phyloP scores from a whole-genome alignment of 2,888 invertebrate species.

The Malacosoma neustria region DNA sequence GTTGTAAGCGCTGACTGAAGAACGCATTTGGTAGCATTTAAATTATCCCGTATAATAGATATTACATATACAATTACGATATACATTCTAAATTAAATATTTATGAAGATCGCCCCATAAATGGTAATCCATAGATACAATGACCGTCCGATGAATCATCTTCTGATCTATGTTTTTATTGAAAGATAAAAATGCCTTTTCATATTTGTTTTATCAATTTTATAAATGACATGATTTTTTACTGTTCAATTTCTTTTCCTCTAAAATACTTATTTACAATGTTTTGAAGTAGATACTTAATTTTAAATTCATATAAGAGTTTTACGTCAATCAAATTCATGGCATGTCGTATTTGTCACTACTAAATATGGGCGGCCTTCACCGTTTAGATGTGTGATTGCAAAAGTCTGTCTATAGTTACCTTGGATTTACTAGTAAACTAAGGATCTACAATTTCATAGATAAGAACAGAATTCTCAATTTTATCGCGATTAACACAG shows the following conservation, averaged over 20 bases:
- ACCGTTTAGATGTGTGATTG: neutral
- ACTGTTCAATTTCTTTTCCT: too few relatives aligned
- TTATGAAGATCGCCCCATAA: constrained; percentile 6
- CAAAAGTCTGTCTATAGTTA: too few relatives aligned
- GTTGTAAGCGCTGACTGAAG: constrained; percentile 23
- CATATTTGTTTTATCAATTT: too few relatives aligned
- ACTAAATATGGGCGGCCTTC: neutral
- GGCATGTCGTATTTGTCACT: neutral
- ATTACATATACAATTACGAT: neutral
- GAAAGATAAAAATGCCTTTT: neutral
- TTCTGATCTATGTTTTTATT: too few relatives aligned
- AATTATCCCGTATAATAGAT: constrained; percentile 18
- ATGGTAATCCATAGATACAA: neutral
- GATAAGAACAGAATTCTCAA: too few relatives aligned
- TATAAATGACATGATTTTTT: too few relatives aligned
- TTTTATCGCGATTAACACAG: too few relatives aligned
- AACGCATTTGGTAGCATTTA: constrained; percentile 25
- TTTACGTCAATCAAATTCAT: neutral
- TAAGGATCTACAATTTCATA: too few relatives aligned
- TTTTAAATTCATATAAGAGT: neutral
- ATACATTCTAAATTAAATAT: constrained; percentile 5
- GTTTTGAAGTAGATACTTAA: too few relatives aligned
- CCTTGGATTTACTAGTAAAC: too few relatives aligned
- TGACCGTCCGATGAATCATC: neutral
- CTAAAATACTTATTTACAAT: too few relatives aligned